Evolutionary conservation across 2,797 vertebrate species (phyloP).

Genomic region (Sebastes kiyomatsui): DNA sequence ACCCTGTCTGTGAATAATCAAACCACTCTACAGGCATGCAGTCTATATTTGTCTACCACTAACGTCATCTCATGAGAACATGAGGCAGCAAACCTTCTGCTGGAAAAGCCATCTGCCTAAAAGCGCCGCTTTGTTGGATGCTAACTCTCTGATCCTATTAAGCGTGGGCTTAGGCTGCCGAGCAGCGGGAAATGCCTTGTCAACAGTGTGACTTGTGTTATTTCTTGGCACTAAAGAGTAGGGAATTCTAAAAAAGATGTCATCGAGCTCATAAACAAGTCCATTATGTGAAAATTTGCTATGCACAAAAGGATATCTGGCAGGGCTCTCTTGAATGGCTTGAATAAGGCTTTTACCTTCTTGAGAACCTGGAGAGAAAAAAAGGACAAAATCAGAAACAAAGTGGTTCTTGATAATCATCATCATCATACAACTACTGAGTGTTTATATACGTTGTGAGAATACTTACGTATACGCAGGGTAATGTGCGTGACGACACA

Average conservation of each 20-base stretch:
- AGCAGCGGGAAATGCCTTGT: constrained; percentile 34
- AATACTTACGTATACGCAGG: constrained; percentile 92
- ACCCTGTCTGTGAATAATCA: neutral
- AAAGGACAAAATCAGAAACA: neutral
- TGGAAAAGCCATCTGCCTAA: constrained; percentile 49
- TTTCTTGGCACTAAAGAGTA: neutral
- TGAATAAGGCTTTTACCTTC: constrained; percentile 81
- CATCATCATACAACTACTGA: neutral
- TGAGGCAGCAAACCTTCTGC: constrained; percentile 47
- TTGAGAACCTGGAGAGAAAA: constrained; percentile 86
- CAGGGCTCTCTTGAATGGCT: constrained; percentile 92
- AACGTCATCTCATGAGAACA: constrained; percentile 38
- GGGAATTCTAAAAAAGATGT: neutral
- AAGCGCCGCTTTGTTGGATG: constrained; percentile 34
- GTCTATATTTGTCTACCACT: constrained; percentile 18
- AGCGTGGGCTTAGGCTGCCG: constrained; percentile 40
- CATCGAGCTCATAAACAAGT: neutral
- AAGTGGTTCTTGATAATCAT: neutral
- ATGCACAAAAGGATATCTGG: constrained; percentile 93
- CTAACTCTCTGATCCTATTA: constrained; percentile 68
- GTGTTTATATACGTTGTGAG: neutral
- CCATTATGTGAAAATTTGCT: neutral
- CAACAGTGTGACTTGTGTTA: constrained; percentile 24
- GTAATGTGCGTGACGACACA: constrained; percentile 95
- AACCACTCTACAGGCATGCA: neutral